phyloP scores from a whole-genome alignment of 2,113 vertebrate species.

The Pseudonaja textilis region DNA sequence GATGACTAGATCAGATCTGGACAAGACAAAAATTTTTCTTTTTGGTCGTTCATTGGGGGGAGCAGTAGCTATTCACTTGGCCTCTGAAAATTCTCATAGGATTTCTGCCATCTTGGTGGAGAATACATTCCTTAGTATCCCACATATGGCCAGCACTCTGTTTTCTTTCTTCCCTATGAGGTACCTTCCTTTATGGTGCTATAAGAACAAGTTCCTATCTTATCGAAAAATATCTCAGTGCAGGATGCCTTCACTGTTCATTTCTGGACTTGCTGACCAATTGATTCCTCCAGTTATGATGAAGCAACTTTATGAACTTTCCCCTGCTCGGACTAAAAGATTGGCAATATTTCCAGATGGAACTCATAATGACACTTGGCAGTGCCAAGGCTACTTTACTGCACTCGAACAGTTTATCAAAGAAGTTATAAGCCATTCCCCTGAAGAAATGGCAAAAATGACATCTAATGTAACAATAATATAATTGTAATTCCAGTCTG shows the following conservation, averaged over 20 bases:
- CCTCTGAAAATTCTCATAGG: conserved; percentile 91
- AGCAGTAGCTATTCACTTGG: conserved; percentile 92
- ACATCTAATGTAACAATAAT: conserved; percentile 93
- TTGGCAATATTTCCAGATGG: conserved; percentile 96
- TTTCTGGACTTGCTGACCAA: conserved; percentile 96
- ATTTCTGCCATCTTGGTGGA: conserved; percentile 94
- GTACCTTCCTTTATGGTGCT: conserved; percentile 96
- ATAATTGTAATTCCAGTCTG: conserved; percentile 60
- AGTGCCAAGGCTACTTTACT: conserved; percentile 96
- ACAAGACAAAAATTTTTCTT: conserved; percentile 95
- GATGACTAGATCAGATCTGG: conserved; percentile 95
- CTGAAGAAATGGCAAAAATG: conserved; percentile 85
- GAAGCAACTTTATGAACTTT: conserved; percentile 97
- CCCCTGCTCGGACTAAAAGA: conserved; percentile 96
- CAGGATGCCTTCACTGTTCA: conserved; percentile 96
- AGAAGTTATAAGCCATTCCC: conserved; percentile 89
- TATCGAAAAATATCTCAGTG: conserved; percentile 91
- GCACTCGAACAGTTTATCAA: conserved; percentile 96
- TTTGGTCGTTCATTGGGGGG: conserved; percentile 98
- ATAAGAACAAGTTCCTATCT: conserved; percentile 96
- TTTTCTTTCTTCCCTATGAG: conserved; percentile 97
- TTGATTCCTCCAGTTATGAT: conserved; percentile 99
- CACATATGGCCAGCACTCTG: conserved; percentile 96
- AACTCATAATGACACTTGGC: conserved; percentile 99
- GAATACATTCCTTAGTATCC: conserved; percentile 99